A percentile compares a stretch with the other conserved stretches of the same genome.
These are phyloP conservation scores for Rhea americana DNA, from an alignment of 2,113 vertebrate species.

Conservation along the genomic window DNA sequence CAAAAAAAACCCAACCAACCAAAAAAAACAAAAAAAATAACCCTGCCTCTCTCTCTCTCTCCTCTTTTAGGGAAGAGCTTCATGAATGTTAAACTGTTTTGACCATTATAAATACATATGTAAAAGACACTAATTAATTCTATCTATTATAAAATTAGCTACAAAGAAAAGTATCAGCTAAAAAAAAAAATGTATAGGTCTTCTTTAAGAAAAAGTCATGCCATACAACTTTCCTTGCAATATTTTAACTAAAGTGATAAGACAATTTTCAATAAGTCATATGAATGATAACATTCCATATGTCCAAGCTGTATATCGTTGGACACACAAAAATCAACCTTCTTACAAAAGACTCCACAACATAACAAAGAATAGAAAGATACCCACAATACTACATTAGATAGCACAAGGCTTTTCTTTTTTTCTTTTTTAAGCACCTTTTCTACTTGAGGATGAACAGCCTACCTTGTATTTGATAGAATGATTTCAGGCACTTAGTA, in stretches of 20 bases:
- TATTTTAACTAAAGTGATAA: background rate
- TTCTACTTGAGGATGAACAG: background rate
- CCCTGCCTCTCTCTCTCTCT: background rate
- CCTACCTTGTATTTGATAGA: background rate
- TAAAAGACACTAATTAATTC: background rate
- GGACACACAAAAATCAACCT: background rate
- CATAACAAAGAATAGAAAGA: background rate
- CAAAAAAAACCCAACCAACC: no score
- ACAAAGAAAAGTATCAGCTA: background rate
- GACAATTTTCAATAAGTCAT: background rate
- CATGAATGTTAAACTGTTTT: background rate
- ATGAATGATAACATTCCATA: background rate
- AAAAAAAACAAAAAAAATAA: no score
- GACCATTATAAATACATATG: background rate
- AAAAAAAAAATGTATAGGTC: background rate
- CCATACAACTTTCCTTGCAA: background rate
- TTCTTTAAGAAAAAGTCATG: background rate
- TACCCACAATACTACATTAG: background rate
- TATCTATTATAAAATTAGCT: background rate
- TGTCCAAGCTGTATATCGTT: background rate
- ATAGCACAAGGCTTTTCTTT: background rate
- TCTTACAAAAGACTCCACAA: background rate
- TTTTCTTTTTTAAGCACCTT: background rate
- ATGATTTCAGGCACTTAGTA: background rate
- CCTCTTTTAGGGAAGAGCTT: background rate